phyloP scores from a whole-genome alignment of 2,113 vertebrate genomes.

The Esox niger region DNA sequence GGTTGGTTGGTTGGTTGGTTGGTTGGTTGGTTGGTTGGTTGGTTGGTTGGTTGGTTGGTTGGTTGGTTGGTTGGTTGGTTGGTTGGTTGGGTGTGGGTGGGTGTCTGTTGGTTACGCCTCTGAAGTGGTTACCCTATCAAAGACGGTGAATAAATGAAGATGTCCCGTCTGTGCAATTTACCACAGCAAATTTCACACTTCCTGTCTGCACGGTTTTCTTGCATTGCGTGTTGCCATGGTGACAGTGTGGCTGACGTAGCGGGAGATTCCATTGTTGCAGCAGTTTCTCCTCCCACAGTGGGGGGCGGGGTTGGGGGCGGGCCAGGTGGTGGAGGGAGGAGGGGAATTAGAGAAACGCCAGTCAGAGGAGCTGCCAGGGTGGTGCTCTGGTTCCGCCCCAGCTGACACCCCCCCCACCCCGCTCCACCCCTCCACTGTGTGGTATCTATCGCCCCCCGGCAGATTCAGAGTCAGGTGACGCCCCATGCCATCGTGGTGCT shows the following conservation, averaged over 20 bases:
- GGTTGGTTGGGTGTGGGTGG: no score
- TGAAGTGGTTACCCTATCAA: constrained; percentile 13
- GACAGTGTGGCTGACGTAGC: constrained; percentile 33
- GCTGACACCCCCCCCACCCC: constrained; percentile 38
- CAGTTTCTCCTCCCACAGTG: constrained; percentile 64
- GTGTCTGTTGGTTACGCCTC: no score
- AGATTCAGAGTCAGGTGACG: constrained; percentile 99
- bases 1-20: no score
- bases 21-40: no score
- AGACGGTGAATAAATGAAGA: constrained; percentile 47
- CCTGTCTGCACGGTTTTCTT: constrained; percentile 2
- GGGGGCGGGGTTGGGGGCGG: constrained; percentile 31
- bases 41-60: no score
- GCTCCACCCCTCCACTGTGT: constrained; percentile 48
- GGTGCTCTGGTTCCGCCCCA: constrained; percentile 25
- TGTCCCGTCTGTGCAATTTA: no score
- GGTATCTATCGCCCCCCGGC: constrained; percentile 53
- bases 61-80: no score
- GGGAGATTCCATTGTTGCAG: constrained; percentile 73
- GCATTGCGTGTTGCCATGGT: constrained; percentile 50
- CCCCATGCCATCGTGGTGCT: constrained; percentile 98
- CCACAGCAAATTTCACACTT: no score
- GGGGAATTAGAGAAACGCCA: background rate
- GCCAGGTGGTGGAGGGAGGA: background rate
- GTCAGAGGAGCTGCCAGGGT: constrained; percentile 9